Percentiles rank a stretch among this genome's conserved stretches.
Evolutionary conservation across 2,113 vertebrate genomes (phyloP).

Genomic region (Otocyon megalotis): DNA sequence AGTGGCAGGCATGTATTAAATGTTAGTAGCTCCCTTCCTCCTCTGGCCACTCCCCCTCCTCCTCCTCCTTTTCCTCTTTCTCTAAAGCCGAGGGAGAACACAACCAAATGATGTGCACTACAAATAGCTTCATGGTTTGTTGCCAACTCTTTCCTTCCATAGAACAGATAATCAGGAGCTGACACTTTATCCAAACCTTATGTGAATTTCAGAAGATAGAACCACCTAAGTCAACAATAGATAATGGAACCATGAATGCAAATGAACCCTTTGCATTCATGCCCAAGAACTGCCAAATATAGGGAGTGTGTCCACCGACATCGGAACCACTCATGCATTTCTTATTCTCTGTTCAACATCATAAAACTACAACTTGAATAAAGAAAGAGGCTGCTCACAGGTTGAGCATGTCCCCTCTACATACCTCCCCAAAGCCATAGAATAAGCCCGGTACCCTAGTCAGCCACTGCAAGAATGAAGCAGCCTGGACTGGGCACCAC

Average conservation of each 20-base stretch:
- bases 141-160: slow-evolving; percentile 34
- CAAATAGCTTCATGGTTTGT: slow-evolving; percentile 52
- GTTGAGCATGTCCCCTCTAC: background rate
- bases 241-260: too few species aligned
- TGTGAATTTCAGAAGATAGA: background rate
- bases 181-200: slow-evolving; percentile 42
- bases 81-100: background rate
- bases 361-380: slow-evolving; percentile 27
- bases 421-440: background rate
- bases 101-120: background rate
- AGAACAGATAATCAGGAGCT: slow-evolving; percentile 51
- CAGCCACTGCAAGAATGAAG: background rate
- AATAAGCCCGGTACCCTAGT: background rate
- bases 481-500: background rate
- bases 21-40: background rate
- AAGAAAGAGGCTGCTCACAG: slow-evolving; percentile 31
- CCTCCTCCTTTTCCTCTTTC: background rate
- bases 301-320: background rate
- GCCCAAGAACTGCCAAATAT: background rate
- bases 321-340: background rate
- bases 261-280: background rate
- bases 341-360: background rate
- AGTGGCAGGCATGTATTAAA: background rate
- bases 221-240: background rate
- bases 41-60: too few species aligned